Base-by-base conservation (phyloP, 1,140 invertebrate species). In the Nebria ingens region DNA sequence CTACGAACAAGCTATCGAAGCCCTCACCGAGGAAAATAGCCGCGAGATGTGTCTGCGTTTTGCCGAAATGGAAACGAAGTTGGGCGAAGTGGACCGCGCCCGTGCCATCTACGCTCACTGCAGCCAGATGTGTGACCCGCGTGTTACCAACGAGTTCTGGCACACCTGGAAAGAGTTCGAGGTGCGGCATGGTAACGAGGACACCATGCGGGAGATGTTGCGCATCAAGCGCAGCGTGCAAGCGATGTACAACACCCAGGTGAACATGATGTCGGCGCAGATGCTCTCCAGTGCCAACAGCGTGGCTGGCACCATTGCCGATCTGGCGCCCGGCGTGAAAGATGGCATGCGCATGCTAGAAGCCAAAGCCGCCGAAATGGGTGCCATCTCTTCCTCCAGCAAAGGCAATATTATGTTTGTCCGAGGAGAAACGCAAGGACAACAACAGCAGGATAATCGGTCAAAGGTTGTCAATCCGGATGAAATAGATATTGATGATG, bases 141-240 rank as follows among this genome's bases (percentile, higher is more conserved):
- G 96, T 63, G 89, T 93, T 1, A 93, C 95, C 6, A 80, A 82
- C 2, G 84, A 89, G 25, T 99, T 99, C 68, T 99, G 97, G 97
- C 87, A 94, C 68, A 90, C 90, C 4, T 99, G 97, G 97, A 98
- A 97, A 75, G 93, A 98, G 64, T 99, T 99, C 79, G 97, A 99
- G 80, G 91, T 97, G 29, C 84, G 90, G 50, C 96, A 99, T 76
- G 97, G 97, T n/a, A 99, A 99, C 76, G 96, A 99, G 73, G 97
- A 99, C 65, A 99, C 97, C 0, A 94, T 99, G 82, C 78, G 95
- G 51, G 97, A 99, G 78, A 98, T 99, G 95, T 74, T 99, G 59
- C 79, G 97, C 67, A 97, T 99, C 52, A 98, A 98, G 71, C 82
- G 97, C 61, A 96, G 92, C 68, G 90, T 99, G 0, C 93, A 97